A percentile compares a stretch with the other conserved stretches of the same genome.
Evolutionary conservation across 64 coral and sea anemone genomes (phyloP).

Genomic region (Stylophora pistillata): DNA sequence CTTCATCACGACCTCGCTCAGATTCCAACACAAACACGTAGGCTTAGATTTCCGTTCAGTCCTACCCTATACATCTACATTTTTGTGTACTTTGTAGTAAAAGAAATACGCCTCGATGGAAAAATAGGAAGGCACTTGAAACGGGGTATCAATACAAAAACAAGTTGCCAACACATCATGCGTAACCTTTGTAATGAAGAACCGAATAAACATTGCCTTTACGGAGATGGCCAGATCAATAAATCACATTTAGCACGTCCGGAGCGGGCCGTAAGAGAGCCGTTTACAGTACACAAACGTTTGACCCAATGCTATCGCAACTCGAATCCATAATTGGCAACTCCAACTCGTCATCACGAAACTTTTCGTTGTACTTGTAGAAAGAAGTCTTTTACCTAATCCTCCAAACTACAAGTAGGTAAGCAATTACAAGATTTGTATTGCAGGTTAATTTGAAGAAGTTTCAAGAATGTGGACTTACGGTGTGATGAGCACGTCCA

Average conservation of each 20-base stretch:
- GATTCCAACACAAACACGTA: conserved; percentile 34
- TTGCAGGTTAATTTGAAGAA: background rate
- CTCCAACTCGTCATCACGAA: background rate
- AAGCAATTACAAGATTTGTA: background rate
- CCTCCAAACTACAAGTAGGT: background rate
- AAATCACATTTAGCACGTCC: conserved; percentile 13
- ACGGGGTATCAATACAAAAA: background rate
- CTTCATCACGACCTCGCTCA: background rate
- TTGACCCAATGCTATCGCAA: background rate
- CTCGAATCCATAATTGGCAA: background rate
- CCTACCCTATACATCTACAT: background rate
- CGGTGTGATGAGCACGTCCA: background rate
- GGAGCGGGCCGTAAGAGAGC: background rate
- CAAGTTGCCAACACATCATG: background rate
- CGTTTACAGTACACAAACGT: conserved; percentile 30
- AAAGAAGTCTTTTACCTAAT: background rate
- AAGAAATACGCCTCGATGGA: conserved; percentile 13
- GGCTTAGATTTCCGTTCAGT: background rate
- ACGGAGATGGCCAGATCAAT: conserved; percentile 15
- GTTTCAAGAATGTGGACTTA: background rate
- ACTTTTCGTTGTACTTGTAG: background rate
- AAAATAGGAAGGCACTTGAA: background rate
- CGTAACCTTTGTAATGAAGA: background rate
- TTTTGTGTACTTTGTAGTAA: background rate
- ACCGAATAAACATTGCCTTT: conserved; percentile 30